Conservation (phyloP, 2,113 vertebrate species). For the Micromys minutus region DNA sequence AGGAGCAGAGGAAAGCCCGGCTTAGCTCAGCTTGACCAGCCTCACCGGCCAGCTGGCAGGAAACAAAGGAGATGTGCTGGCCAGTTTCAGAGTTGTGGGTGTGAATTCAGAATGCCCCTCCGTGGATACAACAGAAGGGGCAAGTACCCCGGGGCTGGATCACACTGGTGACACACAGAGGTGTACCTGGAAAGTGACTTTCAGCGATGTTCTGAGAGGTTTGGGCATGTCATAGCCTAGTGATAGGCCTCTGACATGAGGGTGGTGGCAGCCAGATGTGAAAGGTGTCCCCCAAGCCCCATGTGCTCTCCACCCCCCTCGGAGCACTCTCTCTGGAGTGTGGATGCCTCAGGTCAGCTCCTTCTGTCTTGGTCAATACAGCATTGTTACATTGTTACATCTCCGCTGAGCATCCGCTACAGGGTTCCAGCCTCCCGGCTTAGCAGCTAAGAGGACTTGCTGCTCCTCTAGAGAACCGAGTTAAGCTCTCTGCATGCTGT, state of each 20-base stretch:
- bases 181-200: neutral
- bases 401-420: neutral
- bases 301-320: neutral
- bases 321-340: neutral
- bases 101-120: neutral
- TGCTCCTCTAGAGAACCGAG: neutral
- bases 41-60: conserved; percentile 63
- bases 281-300: neutral
- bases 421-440: neutral
- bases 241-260: neutral
- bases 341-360: neutral
- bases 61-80: conserved; percentile 46
- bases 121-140: neutral
- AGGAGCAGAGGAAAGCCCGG: conserved; percentile 15
- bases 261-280: no score
- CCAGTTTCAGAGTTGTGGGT: conserved; percentile 45
- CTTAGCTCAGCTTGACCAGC: conserved; percentile 56
- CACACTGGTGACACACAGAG: neutral
- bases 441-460: neutral
- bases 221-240: neutral
- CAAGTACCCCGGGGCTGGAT: neutral
- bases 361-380: no score
- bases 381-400: neutral
- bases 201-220: neutral
- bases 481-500: neutral